A percentile compares a stretch with the other conserved stretches of the same genome.
Conservation (phyloP, 2,113 vertebrate genomes). For the Dinomys branickii region DNA sequence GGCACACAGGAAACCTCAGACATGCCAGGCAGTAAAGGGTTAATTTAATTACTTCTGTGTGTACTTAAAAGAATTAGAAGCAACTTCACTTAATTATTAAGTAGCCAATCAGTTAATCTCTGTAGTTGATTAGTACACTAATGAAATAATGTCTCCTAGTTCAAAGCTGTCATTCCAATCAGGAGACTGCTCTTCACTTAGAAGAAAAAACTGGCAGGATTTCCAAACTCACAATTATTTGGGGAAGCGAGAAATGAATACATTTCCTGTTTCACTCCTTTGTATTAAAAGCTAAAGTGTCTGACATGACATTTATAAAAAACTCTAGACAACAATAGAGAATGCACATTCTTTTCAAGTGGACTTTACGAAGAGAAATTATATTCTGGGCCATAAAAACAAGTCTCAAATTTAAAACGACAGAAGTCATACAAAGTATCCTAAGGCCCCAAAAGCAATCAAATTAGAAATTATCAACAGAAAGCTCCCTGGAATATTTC, state of each 20-base stretch:
- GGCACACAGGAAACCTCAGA: no score
- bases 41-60: conserved; percentile 87
- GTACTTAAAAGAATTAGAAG: conserved; percentile 86
- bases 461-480: background rate
- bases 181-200: conserved; percentile 80
- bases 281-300: conserved; percentile 4
- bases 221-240: conserved; percentile 49
- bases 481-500: background rate
- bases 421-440: background rate
- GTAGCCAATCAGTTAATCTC: conserved; percentile 86
- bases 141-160: conserved; percentile 87
- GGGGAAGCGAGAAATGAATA: conserved; percentile 2
- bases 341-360: background rate
- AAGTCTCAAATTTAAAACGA: conserved; percentile 9
- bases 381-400: background rate
- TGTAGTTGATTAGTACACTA: conserved; percentile 85
- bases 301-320: background rate
- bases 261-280: conserved; percentile 13
- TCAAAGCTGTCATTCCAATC: conserved; percentile 86
- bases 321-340: background rate
- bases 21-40: conserved; percentile 79
- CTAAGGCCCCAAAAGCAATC: background rate
- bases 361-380: background rate
- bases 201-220: conserved; percentile 82
- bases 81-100: conserved; percentile 89